Base-by-base conservation (phyloP, 2,113 vertebrate genomes). In the Puntigrus tetrazona region DNA sequence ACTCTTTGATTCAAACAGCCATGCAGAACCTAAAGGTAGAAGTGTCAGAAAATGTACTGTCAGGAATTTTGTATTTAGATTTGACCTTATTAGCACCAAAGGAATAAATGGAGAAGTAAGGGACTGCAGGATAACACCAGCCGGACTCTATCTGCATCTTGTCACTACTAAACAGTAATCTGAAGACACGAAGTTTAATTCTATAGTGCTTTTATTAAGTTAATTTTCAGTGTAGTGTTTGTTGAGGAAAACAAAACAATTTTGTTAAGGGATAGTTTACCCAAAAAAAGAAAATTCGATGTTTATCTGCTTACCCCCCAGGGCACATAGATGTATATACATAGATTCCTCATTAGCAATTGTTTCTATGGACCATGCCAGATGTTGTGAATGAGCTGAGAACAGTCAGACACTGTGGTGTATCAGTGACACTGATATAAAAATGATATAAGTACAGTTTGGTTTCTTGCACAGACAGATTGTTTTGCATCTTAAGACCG, bases 1-100 rank as follows among this genome's bases (percentile, higher is more conserved):
- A 95, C 94, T 95, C 95, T 96, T 96, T 96, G 95, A 97, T 96
- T 95, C 95, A 95, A 94, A 94, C 94, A 92, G 92, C 93, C 94
- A 95, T 95, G 95, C 94, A 96, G 94, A 95, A 95, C 94, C 92
- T 92, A 67, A 91, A 86, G 77, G 89, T 93, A 93, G 92, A 89
- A 92, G 92, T 87, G 87, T 85, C 89, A 94, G 93, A 95, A 96
- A 95, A 95, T 94, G 92, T 91, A 92, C 91, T 88, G 92, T 95
- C 94, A 93, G 92, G 94, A 91, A 89, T 90, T 93, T 93, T 82
- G 89, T 88, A 94, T 94, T 92, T 87, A 94, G 95, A 95, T 91
- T 92, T 91, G 91, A 89, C 91, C 92, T 93, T 93, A 92, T 93
- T 95, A 95, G 94, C 93, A 94, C 93, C 89, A 78, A 55, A 82